phyloP scores from a whole-genome alignment of 2,797 vertebrate species.

The Anomalospiza imberbis region DNA sequence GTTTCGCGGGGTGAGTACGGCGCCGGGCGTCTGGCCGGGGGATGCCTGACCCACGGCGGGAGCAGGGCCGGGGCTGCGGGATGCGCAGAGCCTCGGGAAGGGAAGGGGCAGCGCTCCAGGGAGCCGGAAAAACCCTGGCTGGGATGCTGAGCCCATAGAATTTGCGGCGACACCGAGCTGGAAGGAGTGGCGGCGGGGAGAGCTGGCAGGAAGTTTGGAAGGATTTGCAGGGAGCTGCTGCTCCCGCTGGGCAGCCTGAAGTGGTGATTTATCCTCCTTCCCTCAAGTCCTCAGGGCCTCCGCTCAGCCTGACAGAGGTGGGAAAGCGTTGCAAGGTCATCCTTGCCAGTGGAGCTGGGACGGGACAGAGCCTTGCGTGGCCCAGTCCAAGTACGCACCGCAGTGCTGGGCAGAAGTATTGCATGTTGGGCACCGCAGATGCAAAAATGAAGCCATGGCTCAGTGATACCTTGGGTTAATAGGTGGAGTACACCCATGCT shows the following conservation, averaged over 20 bases:
- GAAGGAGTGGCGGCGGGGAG: neutral
- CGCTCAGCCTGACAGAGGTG: neutral
- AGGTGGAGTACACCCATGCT: neutral
- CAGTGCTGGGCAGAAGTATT: neutral
- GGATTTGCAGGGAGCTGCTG: neutral
- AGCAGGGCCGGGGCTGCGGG: neutral
- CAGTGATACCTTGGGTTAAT: rapidly evolving
- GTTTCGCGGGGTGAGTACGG: conserved; percentile 20
- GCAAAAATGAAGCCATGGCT: too few species aligned
- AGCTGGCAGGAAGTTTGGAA: neutral
- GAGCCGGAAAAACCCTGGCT: neutral
- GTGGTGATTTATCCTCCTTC: neutral
- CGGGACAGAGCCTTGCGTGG: neutral
- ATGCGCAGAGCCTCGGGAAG: neutral
- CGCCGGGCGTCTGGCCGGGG: neutral
- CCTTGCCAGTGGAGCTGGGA: neutral
- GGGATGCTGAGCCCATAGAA: neutral
- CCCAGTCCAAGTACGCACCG: rapidly evolving
- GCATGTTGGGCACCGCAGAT: rapidly evolving
- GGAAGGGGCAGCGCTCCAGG: too few species aligned
- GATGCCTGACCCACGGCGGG: neutral
- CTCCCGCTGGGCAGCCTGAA: neutral
- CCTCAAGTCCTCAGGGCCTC: neutral
- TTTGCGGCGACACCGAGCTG: neutral
- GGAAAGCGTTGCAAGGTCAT: neutral